Evolutionary conservation across 2,113 vertebrate genomes (phyloP).

Genomic region (Rissa tridactyla): DNA sequence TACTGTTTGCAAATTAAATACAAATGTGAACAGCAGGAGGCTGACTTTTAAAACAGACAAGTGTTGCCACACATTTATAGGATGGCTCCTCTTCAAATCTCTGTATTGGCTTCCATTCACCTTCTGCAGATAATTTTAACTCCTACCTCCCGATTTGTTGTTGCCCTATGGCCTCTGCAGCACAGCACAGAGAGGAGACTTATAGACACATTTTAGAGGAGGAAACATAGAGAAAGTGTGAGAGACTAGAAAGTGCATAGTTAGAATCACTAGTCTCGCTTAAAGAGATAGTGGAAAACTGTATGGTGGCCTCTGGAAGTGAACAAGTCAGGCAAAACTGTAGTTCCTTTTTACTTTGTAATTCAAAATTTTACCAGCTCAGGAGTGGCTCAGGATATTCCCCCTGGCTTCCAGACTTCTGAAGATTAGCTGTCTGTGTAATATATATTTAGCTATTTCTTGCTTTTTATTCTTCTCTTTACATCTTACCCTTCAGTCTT

Average conservation of each 20-base stretch:
- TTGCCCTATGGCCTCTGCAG: background rate
- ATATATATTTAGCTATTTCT: background rate
- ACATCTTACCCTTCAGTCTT: background rate
- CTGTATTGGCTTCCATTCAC: background rate
- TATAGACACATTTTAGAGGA: background rate
- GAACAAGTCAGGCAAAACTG: background rate
- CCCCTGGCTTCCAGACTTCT: background rate
- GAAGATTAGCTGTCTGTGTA: background rate
- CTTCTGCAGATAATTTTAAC: conserved; percentile 20
- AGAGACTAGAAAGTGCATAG: background rate
- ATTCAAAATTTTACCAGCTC: background rate
- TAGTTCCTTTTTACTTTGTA: background rate
- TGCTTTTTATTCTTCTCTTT: background rate
- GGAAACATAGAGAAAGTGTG: background rate
- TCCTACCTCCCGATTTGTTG: background rate
- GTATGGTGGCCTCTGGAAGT: background rate
- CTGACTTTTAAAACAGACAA: conserved; percentile 58
- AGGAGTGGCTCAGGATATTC: background rate
- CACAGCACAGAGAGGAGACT: background rate
- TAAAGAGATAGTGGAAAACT: background rate
- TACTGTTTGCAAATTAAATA: conserved; percentile 64
- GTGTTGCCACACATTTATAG: conserved; percentile 49
- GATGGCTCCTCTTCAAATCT: conserved; percentile 17
- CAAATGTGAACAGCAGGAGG: conserved; percentile 58
- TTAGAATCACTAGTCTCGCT: background rate